phyloP scores from a whole-genome alignment of 1,140 invertebrate species.

The Physella acuta region DNA sequence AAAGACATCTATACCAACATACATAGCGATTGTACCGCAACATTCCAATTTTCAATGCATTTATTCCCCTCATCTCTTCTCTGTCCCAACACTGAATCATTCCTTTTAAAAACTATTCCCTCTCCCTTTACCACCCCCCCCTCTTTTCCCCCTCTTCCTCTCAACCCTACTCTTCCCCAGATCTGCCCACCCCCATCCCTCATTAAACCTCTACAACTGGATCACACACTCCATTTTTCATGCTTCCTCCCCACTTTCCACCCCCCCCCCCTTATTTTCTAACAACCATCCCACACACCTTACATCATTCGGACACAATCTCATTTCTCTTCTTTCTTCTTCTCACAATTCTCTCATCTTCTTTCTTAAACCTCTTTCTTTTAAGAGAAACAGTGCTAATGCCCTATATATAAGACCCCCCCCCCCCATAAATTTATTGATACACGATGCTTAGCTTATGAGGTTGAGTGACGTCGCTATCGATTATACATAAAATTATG shows the following conservation, averaged over 20 bases:
- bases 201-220: background rate
- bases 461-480: no score
- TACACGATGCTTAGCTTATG: no score
- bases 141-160: conserved; percentile 3
- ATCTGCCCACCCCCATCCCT: background rate
- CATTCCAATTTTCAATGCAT: background rate
- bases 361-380: no score
- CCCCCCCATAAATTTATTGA: no score
- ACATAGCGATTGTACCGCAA: background rate
- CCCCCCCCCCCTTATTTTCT: background rate
- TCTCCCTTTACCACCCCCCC: background rate
- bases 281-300: background rate
- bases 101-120: background rate
- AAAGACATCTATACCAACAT: background rate
- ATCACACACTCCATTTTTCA: background rate
- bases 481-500: no score
- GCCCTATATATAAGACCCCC: no score
- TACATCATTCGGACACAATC: background rate
- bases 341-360: background rate
- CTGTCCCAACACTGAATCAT: background rate
- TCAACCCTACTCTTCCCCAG: background rate
- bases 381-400: no score
- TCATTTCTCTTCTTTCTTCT: conserved; percentile 1
- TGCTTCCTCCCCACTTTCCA: background rate
- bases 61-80: background rate